Conservation (phyloP, 2,888 invertebrate species). For the Ormyrus labotus region DNA sequence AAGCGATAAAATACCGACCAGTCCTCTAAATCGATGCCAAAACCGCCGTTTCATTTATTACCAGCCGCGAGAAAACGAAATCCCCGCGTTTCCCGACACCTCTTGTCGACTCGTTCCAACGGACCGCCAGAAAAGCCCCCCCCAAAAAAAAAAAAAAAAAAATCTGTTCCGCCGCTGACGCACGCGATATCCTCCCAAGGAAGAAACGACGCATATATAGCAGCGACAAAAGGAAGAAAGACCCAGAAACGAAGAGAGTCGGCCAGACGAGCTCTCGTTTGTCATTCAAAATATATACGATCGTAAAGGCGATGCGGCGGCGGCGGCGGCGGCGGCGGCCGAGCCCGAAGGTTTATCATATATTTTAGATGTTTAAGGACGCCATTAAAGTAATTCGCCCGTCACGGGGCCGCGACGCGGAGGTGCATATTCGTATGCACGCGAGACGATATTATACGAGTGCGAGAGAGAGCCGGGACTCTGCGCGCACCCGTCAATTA, state of each 20-base stretch:
- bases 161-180: too few species aligned
- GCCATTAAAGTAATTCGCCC: constrained; percentile 56
- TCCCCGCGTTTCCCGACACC: neutral
- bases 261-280: constrained; percentile 50
- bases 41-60: too few species aligned
- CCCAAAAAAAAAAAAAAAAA: too few species aligned
- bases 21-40: too few species aligned
- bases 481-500: constrained; percentile 43
- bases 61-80: too few species aligned
- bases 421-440: neutral
- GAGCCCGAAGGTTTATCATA: constrained; percentile 51
- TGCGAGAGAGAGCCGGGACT: constrained; percentile 20
- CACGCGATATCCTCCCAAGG: neutral
- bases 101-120: neutral
- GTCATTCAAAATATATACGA: constrained; percentile 57
- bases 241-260: neutral
- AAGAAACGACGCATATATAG: constrained; percentile 5
- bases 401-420: constrained; percentile 15
- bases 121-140: too few species aligned
- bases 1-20: too few species aligned
- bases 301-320: constrained; percentile 39
- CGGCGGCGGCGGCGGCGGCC: neutral
- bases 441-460: constrained; percentile 46
- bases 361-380: constrained; percentile 56
- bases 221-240: constrained; percentile 12